Base-by-base conservation (phyloP, 1,140 invertebrate species). In the Microplitis mediator region DNA sequence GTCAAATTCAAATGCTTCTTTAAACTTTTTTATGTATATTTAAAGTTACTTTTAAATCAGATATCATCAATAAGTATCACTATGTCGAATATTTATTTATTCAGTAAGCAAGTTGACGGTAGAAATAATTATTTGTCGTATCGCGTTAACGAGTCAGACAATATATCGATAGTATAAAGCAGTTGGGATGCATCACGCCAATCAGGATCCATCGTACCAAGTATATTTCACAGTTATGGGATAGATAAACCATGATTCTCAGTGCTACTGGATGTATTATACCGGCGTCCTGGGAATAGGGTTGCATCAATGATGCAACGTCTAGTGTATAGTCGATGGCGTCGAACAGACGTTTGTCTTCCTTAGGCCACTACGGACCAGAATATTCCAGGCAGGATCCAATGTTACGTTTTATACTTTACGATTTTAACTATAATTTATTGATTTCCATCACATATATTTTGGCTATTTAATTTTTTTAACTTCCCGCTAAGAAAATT, bases 191-290 rank as follows among this genome's bases (percentile, higher is more conserved):
- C 39, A 45, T 45, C 5, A 45, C 39, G 39, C 39, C 80, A 84
- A 85, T 84, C 82, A 82, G 79, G 77, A 78, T 74, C 75, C 72
- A 75, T 73, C 69, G 79, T 78, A 79, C 81, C 58, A 74, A 74
- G 78, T 76, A 85, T 85, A 85, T 85, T 85, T 85, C 80, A 84
- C 80, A 80, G 84, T 86, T 86, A 86, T 84, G 82, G 83, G n/a
- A 78, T 78, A 80, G 83, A 85, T 85, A 85, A 85, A 85, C 82
- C 82, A 84, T 77, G 76, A 81, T 45, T 80, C 79, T 82, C 80
- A 35, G 80, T 79, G 23, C 23, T 23, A 78, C 73, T 76, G 78
- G 77, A 31, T 63, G 39, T 56, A 60, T 71, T 82, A 80, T 84
- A 81, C 76, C 76, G 76, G 77, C 80, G 82, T 85, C 84, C 79